Evolutionary conservation across 2,113 vertebrate genomes (phyloP).

Genomic region (Rhadina sibilatrix): DNA sequence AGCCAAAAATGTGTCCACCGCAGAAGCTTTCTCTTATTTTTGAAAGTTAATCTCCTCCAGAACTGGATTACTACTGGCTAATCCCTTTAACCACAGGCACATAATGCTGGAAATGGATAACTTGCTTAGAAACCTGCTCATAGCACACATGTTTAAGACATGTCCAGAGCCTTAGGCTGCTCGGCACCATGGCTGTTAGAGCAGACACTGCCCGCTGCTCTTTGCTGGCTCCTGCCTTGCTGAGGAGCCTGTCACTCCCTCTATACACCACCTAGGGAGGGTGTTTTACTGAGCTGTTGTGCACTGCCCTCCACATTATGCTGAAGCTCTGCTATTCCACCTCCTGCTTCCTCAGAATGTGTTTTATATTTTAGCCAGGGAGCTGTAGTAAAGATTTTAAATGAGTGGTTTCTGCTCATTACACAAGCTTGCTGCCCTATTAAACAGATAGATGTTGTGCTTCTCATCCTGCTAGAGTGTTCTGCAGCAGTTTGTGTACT

Average conservation of each 20-base stretch:
- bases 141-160: background rate
- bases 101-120: constrained; percentile 32
- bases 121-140: constrained; percentile 11
- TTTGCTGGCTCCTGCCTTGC: background rate
- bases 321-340: background rate
- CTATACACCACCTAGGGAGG: background rate
- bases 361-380: constrained; percentile 20
- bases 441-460: background rate
- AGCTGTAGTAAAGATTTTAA: background rate
- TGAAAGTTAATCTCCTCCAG: constrained; percentile 43
- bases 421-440: background rate
- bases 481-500: background rate
- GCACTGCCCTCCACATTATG: background rate
- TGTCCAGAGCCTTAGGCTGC: background rate
- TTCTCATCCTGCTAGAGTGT: background rate
- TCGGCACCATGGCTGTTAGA: background rate
- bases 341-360: background rate
- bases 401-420: constrained; percentile 2
- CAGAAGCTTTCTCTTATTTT: constrained; percentile 33
- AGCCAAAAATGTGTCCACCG: constrained; percentile 28
- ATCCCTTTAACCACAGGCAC: constrained; percentile 52
- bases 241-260: background rate
- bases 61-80: constrained; percentile 47
- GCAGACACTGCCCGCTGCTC: background rate
- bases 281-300: background rate